Evolutionary conservation across 2,888 invertebrate species (phyloP), one percentile per base, ranked within the genome.

Genomic region (Brachynemurus nebulosus): DNA sequence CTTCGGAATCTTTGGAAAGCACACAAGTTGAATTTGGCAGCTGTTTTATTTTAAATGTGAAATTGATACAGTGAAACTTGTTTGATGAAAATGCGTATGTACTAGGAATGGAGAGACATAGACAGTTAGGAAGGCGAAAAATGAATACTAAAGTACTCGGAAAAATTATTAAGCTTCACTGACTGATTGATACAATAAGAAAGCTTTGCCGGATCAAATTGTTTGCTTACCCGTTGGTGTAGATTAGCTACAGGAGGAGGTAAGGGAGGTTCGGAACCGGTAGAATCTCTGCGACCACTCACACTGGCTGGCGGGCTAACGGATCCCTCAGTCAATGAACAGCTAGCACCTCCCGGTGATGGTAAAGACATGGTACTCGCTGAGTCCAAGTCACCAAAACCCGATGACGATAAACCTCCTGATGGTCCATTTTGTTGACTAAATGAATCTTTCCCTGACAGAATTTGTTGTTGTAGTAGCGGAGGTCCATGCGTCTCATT

Each of bases 161-260:
- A n/a, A n/a, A n/a, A n/a, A n/a, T n/a, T n/a, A n/a, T n/a, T n/a
- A n/a, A n/a, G n/a, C n/a, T n/a, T n/a, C n/a, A n/a, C n/a, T n/a
- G n/a, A n/a, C n/a, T n/a, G 18, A 25, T 20, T 25, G 12, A 25
- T 17, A 9, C 21, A 16, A 40, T 7, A 9, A 40, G 16, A 19
- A 36, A 36, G 36, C 36, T 36, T 19, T 36, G 36, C 62, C 59
- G 54, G 55, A 68, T 68, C 68, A 66, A 65, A 59, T 60, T 59
- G 60, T 61, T 62, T 73, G 78, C 85, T 86, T 83, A 89, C 88
- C 86, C 86, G 79, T 70, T 83, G 82, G 66, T 85, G 86, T 64
- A 88, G 78, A 67, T 84, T 74, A 65, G 72, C 71, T 58, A 75
- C 73, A 65, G 75, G 71, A 59, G 76, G 74, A 63, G 76, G 70